A percentile compares a stretch with the other conserved stretches of the same genome.
These are phyloP conservation scores for Tipula helvola DNA, from an alignment of 2,888 invertebrate genomes.

Conservation along the genomic window DNA sequence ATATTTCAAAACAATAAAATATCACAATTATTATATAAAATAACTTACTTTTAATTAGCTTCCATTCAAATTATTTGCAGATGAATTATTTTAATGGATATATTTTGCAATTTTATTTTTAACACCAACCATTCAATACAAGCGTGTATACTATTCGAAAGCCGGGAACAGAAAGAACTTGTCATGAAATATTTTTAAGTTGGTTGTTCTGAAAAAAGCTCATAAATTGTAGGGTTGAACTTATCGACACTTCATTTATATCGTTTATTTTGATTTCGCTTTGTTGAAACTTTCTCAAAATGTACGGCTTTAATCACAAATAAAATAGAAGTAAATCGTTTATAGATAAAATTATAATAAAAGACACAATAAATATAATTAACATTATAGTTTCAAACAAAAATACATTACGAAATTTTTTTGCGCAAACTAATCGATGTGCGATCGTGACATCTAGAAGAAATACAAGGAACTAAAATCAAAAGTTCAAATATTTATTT, in stretches of 20 bases:
- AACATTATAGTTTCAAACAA: too few species aligned
- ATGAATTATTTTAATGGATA: not conserved
- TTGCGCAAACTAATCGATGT: not conserved
- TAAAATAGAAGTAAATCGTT: too few species aligned
- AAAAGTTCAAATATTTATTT: not conserved
- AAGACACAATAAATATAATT: too few species aligned
- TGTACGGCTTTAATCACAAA: too few species aligned
- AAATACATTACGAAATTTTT: too few species aligned
- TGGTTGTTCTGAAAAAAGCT: not conserved
- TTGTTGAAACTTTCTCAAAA: too few species aligned
- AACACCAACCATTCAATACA: not conserved
- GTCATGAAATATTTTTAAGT: not conserved
- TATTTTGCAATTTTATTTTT: not conserved
- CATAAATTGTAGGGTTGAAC: not conserved
- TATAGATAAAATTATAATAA: too few species aligned
- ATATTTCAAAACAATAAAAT: not conserved
- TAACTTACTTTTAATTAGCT: not conserved
- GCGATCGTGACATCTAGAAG: not conserved
- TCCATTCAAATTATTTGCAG: not conserved
- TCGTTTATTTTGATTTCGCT: not conserved
- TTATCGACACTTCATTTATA: not conserved
- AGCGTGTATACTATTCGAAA: not conserved
- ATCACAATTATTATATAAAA: not conserved
- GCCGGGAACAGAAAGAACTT: not conserved
- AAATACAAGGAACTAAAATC: not conserved